Evolutionary conservation across 2,888 invertebrate genomes (phyloP).

Genomic region (Orthosia gracilis): DNA sequence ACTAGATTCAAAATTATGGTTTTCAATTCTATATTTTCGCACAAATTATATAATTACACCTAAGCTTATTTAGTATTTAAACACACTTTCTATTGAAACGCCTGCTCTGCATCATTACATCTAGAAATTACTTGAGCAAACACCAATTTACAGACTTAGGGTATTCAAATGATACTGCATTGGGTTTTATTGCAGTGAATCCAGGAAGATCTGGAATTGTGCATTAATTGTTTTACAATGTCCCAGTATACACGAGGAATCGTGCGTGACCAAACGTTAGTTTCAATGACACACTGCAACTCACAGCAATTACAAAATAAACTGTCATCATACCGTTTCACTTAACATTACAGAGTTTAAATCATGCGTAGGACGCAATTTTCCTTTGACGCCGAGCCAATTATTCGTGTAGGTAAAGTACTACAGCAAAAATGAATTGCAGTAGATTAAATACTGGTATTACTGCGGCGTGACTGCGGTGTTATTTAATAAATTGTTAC

Average conservation of each 20-base stretch:
- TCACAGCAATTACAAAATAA: slow-evolving; percentile 8
- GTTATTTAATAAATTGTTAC: slow-evolving; percentile 13
- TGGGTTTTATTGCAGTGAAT: neutral
- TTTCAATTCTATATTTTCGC: neutral
- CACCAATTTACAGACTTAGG: neutral
- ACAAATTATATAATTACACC: neutral
- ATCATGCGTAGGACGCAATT: slow-evolving; percentile 11
- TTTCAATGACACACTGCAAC: slow-evolving; percentile 10
- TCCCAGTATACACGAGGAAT: neutral
- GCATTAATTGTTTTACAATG: slow-evolving; percentile 6
- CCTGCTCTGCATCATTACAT: neutral
- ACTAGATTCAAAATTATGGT: neutral
- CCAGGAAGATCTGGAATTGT: neutral
- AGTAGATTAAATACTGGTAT: slow-evolving; percentile 1
- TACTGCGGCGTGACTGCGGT: neutral
- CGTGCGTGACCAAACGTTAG: neutral
- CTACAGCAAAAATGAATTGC: neutral
- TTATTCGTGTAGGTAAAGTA: slow-evolving; percentile 9
- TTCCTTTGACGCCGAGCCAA: slow-evolving; percentile 11
- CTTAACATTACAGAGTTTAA: neutral
- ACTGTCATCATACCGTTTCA: slow-evolving; percentile 3
- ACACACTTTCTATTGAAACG: neutral
- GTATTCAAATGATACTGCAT: slow-evolving; percentile 3
- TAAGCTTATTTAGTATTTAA: neutral
- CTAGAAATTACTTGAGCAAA: neutral